Percentiles rank a stretch among this genome's conserved stretches.
These are phyloP conservation scores for Perognathus longimembris DNA, from an alignment of 2,113 vertebrate genomes.

Conservation along the genomic window DNA sequence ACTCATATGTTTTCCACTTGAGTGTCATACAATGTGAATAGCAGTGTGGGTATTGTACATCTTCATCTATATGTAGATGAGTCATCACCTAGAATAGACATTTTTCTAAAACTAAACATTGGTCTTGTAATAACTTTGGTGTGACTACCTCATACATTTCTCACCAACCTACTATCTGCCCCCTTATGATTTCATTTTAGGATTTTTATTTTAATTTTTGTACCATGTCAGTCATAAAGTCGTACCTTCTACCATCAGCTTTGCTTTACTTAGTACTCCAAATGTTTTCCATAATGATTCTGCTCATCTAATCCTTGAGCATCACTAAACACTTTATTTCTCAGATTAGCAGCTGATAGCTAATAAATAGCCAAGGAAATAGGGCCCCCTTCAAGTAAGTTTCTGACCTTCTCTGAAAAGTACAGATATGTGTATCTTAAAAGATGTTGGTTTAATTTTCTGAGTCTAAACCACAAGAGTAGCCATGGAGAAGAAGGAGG, in stretches of 20 bases:
- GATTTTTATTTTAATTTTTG: neutral
- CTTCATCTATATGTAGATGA: neutral
- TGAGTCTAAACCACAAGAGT: too few relatives aligned
- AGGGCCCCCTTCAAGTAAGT: neutral
- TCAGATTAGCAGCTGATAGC: neutral
- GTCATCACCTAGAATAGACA: neutral
- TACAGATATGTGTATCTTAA: neutral
- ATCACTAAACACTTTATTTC: neutral
- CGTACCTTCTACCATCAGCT: neutral
- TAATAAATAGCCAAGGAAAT: neutral
- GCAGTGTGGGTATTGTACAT: neutral
- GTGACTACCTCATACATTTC: too few relatives aligned
- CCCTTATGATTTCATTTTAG: neutral
- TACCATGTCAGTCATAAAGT: accelerated
- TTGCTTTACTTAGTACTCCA: neutral
- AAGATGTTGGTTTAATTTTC: too few relatives aligned
- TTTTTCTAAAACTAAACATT: too few relatives aligned
- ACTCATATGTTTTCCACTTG: too few relatives aligned
- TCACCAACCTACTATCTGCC: accelerated
- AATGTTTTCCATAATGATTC: neutral
- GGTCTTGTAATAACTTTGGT: too few relatives aligned
- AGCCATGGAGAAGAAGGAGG: too few relatives aligned
- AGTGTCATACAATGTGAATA: neutral
- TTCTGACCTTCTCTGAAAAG: neutral
- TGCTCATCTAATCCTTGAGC: neutral